Conservation (phyloP, 1,140 invertebrate genomes). For the Aleiodes sp. region DNA sequence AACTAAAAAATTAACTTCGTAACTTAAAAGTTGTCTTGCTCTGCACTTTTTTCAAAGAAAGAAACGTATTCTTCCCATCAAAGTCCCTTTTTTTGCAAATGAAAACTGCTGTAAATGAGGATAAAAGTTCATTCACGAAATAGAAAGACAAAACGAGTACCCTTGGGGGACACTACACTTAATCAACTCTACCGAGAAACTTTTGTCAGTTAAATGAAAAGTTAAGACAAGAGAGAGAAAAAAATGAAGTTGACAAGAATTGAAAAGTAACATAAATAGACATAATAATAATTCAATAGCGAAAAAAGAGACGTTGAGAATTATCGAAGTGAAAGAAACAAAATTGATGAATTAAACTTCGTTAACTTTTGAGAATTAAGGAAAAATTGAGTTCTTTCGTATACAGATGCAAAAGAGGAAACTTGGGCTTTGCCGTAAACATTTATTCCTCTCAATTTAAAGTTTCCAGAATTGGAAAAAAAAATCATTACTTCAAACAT, state of each 20-base stretch:
- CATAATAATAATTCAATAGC: background rate
- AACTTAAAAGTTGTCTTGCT: no score
- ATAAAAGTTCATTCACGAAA: conserved; percentile 14
- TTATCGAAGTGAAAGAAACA: background rate
- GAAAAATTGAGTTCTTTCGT: no score
- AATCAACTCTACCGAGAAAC: background rate
- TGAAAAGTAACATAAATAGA: background rate
- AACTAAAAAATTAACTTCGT: no score
- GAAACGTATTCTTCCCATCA: no score
- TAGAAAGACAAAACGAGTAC: background rate
- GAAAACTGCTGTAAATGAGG: no score
- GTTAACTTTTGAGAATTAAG: no score
- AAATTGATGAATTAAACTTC: background rate
- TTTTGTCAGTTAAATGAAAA: conserved; percentile 1
- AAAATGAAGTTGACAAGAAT: background rate
- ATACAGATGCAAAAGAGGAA: no score
- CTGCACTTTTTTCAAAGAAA: no score
- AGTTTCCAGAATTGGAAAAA: background rate
- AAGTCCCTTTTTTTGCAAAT: no score
- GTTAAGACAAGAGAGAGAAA: background rate
- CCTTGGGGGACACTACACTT: conserved; percentile 3
- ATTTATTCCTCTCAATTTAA: background rate
- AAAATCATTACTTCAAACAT: no score
- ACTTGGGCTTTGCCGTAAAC: no score
- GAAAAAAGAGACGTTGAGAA: background rate